Evolutionary conservation across 2,888 invertebrate genomes (phyloP), one percentile per base, ranked within the genome.

Genomic region (Ennomos erosarius): DNA sequence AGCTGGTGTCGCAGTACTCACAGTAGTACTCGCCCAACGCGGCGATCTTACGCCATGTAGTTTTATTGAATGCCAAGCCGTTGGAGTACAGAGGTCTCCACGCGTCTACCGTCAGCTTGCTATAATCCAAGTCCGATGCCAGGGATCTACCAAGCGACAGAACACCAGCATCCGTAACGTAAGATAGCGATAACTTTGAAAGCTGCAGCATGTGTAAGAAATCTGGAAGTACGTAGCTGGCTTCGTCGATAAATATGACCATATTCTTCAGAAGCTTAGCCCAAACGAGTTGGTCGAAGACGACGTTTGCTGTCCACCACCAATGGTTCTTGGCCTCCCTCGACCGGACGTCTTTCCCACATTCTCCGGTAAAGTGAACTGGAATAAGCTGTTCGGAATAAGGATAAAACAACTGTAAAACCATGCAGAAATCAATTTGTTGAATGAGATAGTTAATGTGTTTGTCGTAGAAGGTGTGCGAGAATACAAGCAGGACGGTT

Each of bases 331-430:
- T 85, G 59, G 64, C 65, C 65, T 85, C 78, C 1, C 72, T 56
- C 38, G 57, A 64, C 10, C 49, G 59, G n/a, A 77, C 79, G 55
- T 79, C 71, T 43, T 81, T 78, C 3, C 53, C 64, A 2, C 62
- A 45, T 11, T 79, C 80, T 2, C 84, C 82, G 0, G 85, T 81
- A 49, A 80, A 82, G 36, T 36, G 62, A 34, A 67, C 42, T 0
- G 84, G 81, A 37, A 74, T 58, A 35, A 85, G 64, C 61, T 85
- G 86, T 37, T 79, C 53, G 2, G 87, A 84, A 55, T 75, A 66
- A 0, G 84, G 83, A 46, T 76, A 87, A 63, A 75, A 87, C 44
- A 87, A 73, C 59, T 85, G 85, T 72, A 81, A 62, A n/a, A 82
- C 78, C 62, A 75, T 78, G 59, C 84, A 84, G 62, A 81, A 85